Evolutionary conservation across 2,888 invertebrate species (phyloP).

Genomic region (Trachelus troglodyta): DNA sequence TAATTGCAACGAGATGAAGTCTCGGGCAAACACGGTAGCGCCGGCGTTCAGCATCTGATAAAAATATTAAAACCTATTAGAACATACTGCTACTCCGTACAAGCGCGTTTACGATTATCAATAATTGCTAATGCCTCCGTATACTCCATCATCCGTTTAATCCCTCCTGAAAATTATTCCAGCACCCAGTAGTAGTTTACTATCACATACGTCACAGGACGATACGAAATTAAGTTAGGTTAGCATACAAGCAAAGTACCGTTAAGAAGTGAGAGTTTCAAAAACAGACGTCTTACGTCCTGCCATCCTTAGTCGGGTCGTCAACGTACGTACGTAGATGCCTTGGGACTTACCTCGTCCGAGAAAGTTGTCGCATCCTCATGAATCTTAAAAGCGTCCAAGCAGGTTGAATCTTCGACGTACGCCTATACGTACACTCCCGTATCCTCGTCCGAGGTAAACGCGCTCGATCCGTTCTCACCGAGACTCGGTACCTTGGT

Average conservation of each 20-base stretch:
- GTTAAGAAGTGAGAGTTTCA: background rate
- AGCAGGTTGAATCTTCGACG: background rate
- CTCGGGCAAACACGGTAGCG: slow-evolving; percentile 7
- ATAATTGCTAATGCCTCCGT: slow-evolving; percentile 51
- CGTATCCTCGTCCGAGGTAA: background rate
- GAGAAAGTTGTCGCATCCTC: background rate
- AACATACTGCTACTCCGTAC: background rate
- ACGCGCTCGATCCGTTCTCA: background rate
- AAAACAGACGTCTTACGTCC: background rate
- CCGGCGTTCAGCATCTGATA: slow-evolving; percentile 29
- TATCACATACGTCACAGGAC: no score
- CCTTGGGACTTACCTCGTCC: background rate
- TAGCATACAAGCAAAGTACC: background rate
- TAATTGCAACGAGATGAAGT: background rate
- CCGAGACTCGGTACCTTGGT: background rate
- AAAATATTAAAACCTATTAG: slow-evolving; percentile 35
- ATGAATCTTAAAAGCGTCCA: background rate
- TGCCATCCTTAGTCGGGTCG: background rate
- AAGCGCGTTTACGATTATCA: slow-evolving; percentile 47
- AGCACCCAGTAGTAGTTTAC: background rate
- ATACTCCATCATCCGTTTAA: slow-evolving; percentile 31
- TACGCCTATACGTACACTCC: background rate
- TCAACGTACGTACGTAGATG: background rate
- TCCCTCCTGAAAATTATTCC: background rate
- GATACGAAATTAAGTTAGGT: background rate